phyloP scores from a whole-genome alignment of 2,113 vertebrate species.

The Alethe diademata region DNA sequence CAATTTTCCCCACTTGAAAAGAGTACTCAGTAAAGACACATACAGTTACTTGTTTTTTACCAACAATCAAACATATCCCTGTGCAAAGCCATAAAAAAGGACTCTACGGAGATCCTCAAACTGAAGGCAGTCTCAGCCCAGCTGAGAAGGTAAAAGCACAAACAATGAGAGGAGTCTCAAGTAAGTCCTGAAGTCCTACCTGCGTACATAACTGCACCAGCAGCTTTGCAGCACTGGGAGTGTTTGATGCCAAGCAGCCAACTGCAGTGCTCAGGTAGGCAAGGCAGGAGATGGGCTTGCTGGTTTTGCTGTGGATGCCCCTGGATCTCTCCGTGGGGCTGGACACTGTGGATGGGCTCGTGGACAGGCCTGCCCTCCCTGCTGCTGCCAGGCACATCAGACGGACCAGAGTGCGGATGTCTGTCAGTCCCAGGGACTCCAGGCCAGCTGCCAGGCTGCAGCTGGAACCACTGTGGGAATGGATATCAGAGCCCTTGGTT shows the following conservation, averaged over 20 bases:
- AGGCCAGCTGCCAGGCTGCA: conserved; percentile 98
- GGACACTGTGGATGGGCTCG: conserved; percentile 71
- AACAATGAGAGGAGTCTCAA: not conserved
- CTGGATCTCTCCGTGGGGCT: conserved; percentile 81
- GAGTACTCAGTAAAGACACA: not conserved
- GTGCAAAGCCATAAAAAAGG: not conserved
- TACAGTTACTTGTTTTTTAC: not conserved
- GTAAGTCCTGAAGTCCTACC: conserved; percentile 64
- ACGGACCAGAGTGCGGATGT: conserved; percentile 93
- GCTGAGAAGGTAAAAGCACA: not conserved
- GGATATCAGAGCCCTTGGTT: not conserved
- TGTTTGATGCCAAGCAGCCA: conserved; percentile 94
- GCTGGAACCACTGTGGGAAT: conserved; percentile 87
- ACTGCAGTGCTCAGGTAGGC: conserved; percentile 97
- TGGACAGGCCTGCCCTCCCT: conserved; percentile 92
- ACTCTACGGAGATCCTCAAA: not conserved
- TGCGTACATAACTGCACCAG: conserved; percentile 96
- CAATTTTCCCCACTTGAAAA: not conserved
- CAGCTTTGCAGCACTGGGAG: conserved; percentile 91
- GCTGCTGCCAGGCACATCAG: conserved; percentile 97
- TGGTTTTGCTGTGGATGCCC: conserved; percentile 83
- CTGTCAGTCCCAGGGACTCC: conserved; percentile 92
- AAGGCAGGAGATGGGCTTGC: conserved; percentile 95
- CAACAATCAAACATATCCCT: not conserved
- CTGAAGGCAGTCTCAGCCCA: not conserved